phyloP scores from a whole-genome alignment of 2,797 vertebrate genomes.

The Argentina silus region DNA sequence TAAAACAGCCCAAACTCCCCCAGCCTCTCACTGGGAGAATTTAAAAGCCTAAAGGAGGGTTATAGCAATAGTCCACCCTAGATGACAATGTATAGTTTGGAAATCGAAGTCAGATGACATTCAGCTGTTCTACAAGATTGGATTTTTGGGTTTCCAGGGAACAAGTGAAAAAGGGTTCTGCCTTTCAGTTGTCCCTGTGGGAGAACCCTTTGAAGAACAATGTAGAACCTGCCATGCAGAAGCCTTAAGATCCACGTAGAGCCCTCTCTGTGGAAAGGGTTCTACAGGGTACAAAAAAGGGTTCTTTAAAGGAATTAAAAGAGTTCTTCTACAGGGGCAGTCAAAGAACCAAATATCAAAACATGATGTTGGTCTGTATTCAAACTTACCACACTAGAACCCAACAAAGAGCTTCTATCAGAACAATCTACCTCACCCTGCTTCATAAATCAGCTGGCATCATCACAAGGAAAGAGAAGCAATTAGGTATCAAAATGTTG shows the following conservation, averaged over 20 bases:
- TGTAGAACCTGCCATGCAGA: no score
- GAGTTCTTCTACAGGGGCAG: no score
- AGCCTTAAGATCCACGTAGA: neutral
- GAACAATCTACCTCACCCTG: neutral
- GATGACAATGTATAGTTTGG: neutral
- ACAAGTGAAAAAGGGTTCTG: no score
- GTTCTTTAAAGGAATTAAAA: no score
- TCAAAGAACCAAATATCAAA: neutral
- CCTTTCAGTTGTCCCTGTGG: no score
- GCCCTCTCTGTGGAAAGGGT: neutral
- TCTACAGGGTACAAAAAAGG: no score
- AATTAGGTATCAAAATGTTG: constrained; percentile 26
- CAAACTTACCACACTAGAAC: neutral
- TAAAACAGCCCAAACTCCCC: constrained; percentile 54
- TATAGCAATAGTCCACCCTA: constrained; percentile 13
- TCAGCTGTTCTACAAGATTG: neutral
- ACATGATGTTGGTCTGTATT: neutral
- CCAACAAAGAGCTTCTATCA: constrained; percentile 6
- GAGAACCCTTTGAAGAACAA: no score
- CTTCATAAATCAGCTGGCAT: constrained; percentile 4
- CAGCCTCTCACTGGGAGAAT: constrained; percentile 13
- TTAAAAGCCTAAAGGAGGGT: constrained; percentile 15
- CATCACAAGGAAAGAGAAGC: constrained; percentile 17
- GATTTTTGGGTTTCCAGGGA: no score
- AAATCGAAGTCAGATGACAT: neutral